A percentile compares a stretch with the other conserved stretches of the same genome.
phyloP scores from a whole-genome alignment of 2,113 vertebrate species.

The Athene cunicularia region DNA sequence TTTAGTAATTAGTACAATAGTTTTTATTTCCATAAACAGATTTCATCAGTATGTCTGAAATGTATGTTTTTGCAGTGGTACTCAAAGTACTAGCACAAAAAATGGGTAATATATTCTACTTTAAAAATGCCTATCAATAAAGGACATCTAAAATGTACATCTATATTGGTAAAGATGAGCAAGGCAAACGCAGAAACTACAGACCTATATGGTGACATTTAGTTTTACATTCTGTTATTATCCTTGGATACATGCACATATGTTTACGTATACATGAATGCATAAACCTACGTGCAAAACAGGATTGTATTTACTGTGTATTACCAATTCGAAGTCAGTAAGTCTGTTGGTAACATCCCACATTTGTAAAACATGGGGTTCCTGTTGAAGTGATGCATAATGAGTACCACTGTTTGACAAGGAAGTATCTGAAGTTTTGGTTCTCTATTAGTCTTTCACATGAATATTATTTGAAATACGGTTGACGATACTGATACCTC shows the following conservation, averaged over 20 bases:
- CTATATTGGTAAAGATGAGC: not conserved
- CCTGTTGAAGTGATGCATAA: not conserved
- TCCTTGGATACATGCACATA: not conserved
- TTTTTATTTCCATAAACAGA: not conserved
- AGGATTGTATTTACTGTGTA: not conserved
- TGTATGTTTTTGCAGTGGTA: slow-evolving; percentile 6
- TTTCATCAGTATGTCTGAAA: not conserved
- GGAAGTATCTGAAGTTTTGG: not conserved
- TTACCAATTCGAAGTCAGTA: not conserved
- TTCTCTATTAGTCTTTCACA: not conserved
- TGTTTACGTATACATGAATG: not conserved
- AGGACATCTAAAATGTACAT: not conserved
- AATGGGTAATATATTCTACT: not conserved
- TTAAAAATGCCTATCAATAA: not conserved
- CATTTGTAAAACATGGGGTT: not conserved
- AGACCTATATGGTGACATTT: not conserved
- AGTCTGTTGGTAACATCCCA: not conserved
- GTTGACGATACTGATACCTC: not conserved
- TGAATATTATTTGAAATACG: not conserved
- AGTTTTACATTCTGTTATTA: not conserved
- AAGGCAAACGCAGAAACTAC: not conserved
- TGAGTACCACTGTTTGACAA: slow-evolving; percentile 41
- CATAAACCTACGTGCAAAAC: not conserved
- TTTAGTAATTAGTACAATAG: not conserved
- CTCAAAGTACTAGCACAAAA: slow-evolving; percentile 25